Evolutionary conservation across 2,888 invertebrate species (phyloP), one percentile per base, ranked within the genome.

Genomic region (Cylindroiulus punctatus): DNA sequence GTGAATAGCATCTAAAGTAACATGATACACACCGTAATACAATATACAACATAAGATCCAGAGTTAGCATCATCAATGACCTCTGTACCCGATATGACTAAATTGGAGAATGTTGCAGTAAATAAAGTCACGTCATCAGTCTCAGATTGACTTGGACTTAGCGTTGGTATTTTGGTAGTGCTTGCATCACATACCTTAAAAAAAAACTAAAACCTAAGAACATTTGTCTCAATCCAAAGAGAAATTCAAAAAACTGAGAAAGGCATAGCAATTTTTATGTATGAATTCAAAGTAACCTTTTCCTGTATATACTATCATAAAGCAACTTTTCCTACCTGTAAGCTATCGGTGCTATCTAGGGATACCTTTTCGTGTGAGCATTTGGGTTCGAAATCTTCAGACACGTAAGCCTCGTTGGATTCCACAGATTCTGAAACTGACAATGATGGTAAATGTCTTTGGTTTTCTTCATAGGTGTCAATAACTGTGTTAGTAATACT

Each of bases 61-160:
- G 83, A 89, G 52, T 89, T 89, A 8, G 89, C 88, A 86, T 90
- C 90, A 14, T 89, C 89, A 83, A 89, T 89, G 86, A 90, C 88
- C 87, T 90, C 90, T 26, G 90, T 90, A 86, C 89, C 89, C 0
- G 90, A 89, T 86, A 91, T 91, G 26, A 88, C 87, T 26, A 90
- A 89, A 88, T 90, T 90, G 19, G 90, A 88, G 87, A 90, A 90
- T 42, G 42, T 40, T 32, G 42, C 26, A 19, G 26, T 65, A 65
- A 65, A 26, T 65, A 26, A 26, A 22, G 65, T 10, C 8, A 22
- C 26, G 4, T 65, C 12, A 26, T 26, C 26, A 26, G 26, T 65
- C 12, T 65, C 65, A 65, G 26, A 22, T 0, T 22, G 65, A 65
- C 10, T 26, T 8, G 65, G 26, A 26, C 65, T 26, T 1, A 12